These are phyloP conservation scores for Acleris cristana DNA, from an alignment of 2,888 invertebrate species.

Conservation along the genomic window DNA sequence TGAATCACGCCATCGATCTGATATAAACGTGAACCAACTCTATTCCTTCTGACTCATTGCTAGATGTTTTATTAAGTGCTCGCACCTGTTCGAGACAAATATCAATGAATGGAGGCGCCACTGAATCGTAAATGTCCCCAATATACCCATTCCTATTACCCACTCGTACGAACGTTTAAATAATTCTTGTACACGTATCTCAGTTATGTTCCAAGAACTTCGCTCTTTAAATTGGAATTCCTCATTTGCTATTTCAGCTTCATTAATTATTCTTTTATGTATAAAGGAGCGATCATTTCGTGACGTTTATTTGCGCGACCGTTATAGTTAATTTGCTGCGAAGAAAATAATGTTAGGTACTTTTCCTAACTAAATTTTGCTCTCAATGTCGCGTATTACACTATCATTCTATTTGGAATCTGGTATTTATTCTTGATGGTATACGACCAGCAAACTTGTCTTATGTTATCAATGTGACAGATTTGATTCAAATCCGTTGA, in stretches of 20 bases:
- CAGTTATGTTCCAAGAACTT: constrained; percentile 22
- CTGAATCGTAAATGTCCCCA: not conserved
- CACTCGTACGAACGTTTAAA: not conserved
- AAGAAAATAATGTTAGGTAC: too few relatives aligned
- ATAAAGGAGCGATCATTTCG: constrained; percentile 3
- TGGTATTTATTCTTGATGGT: too few relatives aligned
- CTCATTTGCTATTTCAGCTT: constrained; percentile 18
- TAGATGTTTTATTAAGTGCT: constrained; percentile 31
- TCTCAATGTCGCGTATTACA: too few relatives aligned
- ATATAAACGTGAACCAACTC: constrained; percentile 37
- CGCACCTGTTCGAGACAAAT: not conserved
- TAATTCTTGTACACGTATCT: constrained; percentile 13
- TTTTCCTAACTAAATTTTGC: too few relatives aligned
- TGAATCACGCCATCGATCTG: constrained; percentile 41
- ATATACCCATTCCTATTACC: not conserved
- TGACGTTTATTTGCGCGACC: not conserved
- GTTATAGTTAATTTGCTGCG: not conserved
- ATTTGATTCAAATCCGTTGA: too few relatives aligned
- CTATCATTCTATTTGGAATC: too few relatives aligned
- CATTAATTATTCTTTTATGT: constrained; percentile 24
- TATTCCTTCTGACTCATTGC: constrained; percentile 42
- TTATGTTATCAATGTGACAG: too few relatives aligned
- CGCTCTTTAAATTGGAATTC: constrained; percentile 23
- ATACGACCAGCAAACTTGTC: too few relatives aligned
- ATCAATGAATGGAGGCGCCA: constrained; percentile 9